phyloP scores from a whole-genome alignment of 2,888 invertebrate species.

The Branchipolynoe longqiensis region DNA sequence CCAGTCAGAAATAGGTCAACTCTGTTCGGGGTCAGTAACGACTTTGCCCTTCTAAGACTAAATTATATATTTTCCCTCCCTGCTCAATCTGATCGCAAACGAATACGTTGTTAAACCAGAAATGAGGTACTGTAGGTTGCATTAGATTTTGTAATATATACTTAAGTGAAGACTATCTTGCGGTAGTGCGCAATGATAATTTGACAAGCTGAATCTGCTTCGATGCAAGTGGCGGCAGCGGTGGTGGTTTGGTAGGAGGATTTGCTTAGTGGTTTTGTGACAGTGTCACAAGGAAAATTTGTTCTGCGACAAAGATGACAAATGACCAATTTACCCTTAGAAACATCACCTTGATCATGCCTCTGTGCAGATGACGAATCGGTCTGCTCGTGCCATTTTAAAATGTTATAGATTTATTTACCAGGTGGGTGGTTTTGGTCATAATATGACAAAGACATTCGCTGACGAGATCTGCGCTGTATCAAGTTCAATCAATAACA shows the following conservation, averaged over 20 bases:
- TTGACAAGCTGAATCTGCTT: neutral
- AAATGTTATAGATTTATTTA: no score
- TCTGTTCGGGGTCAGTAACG: slow-evolving; percentile 41
- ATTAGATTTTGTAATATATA: neutral
- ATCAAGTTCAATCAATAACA: no score
- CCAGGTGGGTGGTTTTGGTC: no score
- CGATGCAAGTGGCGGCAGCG: neutral
- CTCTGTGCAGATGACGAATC: no score
- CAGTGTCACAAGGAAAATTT: no score
- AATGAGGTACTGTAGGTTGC: neutral
- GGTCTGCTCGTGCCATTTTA: no score
- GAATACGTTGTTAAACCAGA: neutral
- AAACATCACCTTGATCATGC: no score
- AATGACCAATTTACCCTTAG: no score
- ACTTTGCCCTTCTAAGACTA: slow-evolving; percentile 28
- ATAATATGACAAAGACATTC: no score
- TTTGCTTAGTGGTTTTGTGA: slow-evolving; percentile 14
- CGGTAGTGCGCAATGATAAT: neutral
- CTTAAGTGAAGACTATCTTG: neutral
- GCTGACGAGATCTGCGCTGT: no score
- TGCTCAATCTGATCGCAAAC: neutral
- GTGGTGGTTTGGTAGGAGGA: slow-evolving; percentile 2
- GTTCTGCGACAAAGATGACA: no score
- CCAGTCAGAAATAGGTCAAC: slow-evolving; percentile 34
- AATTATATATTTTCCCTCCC: neutral